Evolutionary conservation across 1,140 invertebrate genomes (phyloP), one percentile per base, ranked within the genome.

Genomic region (Leptopilina boulardi): DNA sequence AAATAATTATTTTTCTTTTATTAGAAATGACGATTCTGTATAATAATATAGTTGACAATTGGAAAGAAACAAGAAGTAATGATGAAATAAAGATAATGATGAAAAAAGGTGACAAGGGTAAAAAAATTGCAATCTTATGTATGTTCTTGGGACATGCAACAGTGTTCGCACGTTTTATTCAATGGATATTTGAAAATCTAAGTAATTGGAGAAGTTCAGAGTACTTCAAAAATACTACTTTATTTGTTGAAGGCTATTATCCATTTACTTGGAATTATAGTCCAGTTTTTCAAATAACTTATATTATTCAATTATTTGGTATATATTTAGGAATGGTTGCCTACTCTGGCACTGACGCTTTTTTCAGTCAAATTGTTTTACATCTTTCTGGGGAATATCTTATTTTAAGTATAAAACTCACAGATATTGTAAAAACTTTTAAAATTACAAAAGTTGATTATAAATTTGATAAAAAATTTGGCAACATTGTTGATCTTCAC

Each of bases 271-370:
- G 56, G 0, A 23, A 77, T n/a, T 73, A 72, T 9, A 75, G 66
- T 51, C 79, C 79, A 11, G 72, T 44, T 18, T 77, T 75, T 56
- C 73, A 79, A 79, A 71, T 77, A n/a, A 73, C 75, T n/a, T 82
- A 56, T 42, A 42, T 77, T 9, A 34, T 42, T 3, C 75, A 79
- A 34, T 77, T 75, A 11, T 18, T 75, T 0, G 73, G 70, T 15
- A 38, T 47, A 13, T 4, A 75, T 23, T 2, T 79, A 11, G 56
- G 26, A 13, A 54, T 26, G 6, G 5, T 34, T 56, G 38, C 41
- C 38, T 81, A 77, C 71, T 19, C 59, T 13, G 41, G 47, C 1
- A 75, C 51, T 13, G 75, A 79, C 71, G 70, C 47, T 70, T 79
- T 79, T 26, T 75, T 81, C 10, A 70, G 41, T 9, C n/a, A 66